phyloP scores from a whole-genome alignment of 2,797 vertebrate species.

The Pseudopleuronectes americanus region DNA sequence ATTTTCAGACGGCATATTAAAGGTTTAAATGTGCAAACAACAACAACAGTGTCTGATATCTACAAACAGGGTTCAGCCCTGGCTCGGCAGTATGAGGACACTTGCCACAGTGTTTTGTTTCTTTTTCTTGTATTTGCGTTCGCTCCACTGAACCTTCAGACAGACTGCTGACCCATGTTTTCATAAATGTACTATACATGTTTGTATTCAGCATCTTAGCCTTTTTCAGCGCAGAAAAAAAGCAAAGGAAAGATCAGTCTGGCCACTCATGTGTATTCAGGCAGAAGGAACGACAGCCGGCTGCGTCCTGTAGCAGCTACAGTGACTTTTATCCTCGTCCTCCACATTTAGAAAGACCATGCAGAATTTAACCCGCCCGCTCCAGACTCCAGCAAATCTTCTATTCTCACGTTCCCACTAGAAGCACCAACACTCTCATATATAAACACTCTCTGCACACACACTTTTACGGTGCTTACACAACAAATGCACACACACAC shows the following conservation, averaged over 20 bases:
- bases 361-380: constrained; percentile 64
- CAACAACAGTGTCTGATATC: constrained; percentile 15
- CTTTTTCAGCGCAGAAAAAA: constrained; percentile 57
- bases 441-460: constrained; percentile 25
- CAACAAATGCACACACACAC: constrained; percentile 13
- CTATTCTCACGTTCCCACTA: constrained; percentile 19
- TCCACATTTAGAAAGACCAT: constrained; percentile 57
- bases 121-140: constrained; percentile 26
- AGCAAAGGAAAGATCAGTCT: constrained; percentile 69
- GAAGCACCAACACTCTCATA: constrained; percentile 22
- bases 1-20: constrained; percentile 36
- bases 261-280: constrained; percentile 75
- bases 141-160: constrained; percentile 62
- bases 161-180: constrained; percentile 61
- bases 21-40: constrained; percentile 17
- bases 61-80: constrained; percentile 17
- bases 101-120: constrained; percentile 6
- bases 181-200: constrained; percentile 75
- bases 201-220: constrained; percentile 62
- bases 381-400: constrained; percentile 47
- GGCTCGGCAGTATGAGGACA: background rate
- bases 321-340: constrained; percentile 53
- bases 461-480: constrained; percentile 16
- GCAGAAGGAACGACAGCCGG: constrained; percentile 75
- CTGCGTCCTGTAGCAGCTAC: constrained; percentile 59